phyloP scores from a whole-genome alignment of 1,140 invertebrate species.

The Zaprionus inermis region DNA sequence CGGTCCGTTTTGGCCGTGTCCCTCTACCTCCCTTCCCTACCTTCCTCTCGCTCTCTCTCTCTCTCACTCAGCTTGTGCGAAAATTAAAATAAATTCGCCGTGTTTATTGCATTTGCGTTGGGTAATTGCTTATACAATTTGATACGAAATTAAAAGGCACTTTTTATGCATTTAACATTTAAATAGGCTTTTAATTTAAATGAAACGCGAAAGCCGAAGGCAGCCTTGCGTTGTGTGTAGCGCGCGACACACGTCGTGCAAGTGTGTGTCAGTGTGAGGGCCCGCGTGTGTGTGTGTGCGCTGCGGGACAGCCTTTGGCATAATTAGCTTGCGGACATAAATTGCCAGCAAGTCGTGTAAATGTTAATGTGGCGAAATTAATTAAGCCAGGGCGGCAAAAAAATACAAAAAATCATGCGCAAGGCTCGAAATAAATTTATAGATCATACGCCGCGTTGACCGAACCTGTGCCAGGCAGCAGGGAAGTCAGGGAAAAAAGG shows the following conservation, averaged over 20 bases:
- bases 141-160: conserved; percentile 75
- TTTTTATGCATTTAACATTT: conserved; percentile 68
- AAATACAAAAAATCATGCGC: conserved; percentile 15
- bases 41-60: neutral
- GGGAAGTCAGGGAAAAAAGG: neutral
- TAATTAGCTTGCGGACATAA: conserved; percentile 61
- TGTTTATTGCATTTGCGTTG: conserved; percentile 78
- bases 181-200: conserved; percentile 75
- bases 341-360: conserved; percentile 54
- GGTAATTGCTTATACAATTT: conserved; percentile 80
- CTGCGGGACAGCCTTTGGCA: conserved; percentile 43
- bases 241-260: neutral
- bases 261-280: conserved; percentile 2
- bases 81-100: conserved; percentile 76
- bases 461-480: neutral
- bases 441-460: conserved; percentile 18
- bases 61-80: conserved; percentile 36
- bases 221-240: conserved; percentile 12
- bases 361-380: conserved; percentile 62
- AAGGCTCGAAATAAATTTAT: conserved; percentile 40
- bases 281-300: conserved; percentile 27
- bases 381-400: conserved; percentile 37
- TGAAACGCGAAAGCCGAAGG: conserved; percentile 49
- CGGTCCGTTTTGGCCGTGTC: neutral
- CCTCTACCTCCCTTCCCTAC: neutral